Evolutionary conservation across 2,113 vertebrate species (phyloP).

Genomic region (Dasyurus viverrinus): DNA sequence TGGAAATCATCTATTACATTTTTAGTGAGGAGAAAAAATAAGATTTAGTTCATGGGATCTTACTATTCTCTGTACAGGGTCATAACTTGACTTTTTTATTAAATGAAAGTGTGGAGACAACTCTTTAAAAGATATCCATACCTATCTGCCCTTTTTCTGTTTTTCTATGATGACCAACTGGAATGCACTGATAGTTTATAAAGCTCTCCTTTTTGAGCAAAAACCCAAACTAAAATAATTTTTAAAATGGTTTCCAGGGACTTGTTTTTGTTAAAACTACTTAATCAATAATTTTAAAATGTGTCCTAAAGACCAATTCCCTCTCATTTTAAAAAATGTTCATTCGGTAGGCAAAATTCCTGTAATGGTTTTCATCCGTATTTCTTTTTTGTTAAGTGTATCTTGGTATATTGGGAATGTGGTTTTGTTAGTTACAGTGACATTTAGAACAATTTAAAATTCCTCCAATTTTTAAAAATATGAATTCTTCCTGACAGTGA

Average conservation of each 20-base stretch:
- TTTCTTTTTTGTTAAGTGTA: background rate
- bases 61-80: background rate
- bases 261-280: background rate
- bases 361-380: background rate
- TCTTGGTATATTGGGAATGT: background rate
- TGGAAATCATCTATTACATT: background rate
- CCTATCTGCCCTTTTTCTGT: background rate
- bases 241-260: background rate
- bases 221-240: background rate
- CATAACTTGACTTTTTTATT: background rate
- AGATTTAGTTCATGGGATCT: background rate
- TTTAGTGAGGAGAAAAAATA: background rate
- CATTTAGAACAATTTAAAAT: background rate
- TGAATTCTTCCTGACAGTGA: background rate
- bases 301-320: background rate
- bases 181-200: background rate
- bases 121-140: background rate
- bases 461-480: background rate
- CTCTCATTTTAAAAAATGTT: background rate
- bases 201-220: background rate
- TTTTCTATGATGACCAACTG: background rate
- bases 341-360: background rate
- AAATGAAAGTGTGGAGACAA: background rate
- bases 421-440: background rate
- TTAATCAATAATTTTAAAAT: background rate